A percentile compares a stretch with the other conserved stretches of the same genome.
phyloP scores from a whole-genome alignment of 2,113 vertebrate genomes.

The Microcebus griseorufus region DNA sequence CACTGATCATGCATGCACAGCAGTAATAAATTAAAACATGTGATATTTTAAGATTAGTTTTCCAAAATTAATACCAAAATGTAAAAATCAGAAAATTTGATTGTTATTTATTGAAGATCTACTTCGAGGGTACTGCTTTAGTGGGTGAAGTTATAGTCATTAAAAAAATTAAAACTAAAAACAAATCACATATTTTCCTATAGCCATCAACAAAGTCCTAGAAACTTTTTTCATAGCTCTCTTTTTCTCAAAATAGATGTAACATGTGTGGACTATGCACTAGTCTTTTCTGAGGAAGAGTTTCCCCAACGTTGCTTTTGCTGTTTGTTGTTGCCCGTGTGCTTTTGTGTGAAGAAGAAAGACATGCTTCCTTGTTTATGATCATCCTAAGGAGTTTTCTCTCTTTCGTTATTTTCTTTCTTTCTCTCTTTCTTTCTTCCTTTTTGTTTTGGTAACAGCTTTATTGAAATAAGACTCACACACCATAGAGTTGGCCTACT shows the following conservation, averaged over 20 bases:
- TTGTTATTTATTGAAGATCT: not conserved
- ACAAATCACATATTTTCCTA: not conserved
- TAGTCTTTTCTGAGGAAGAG: not conserved
- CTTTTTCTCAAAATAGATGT: not conserved
- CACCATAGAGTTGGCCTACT: not conserved
- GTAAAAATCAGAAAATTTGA: not conserved
- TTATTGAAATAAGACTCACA: not conserved
- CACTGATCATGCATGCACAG: not conserved
- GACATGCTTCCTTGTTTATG: not conserved
- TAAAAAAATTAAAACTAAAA: not conserved
- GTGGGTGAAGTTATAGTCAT: not conserved
- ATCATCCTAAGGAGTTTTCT: not conserved
- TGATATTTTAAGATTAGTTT: not conserved
- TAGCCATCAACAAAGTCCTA: not conserved
- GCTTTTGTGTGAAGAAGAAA: not conserved
- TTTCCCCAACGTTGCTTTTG: not conserved
- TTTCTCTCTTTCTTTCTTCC: not conserved
- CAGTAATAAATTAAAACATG: not conserved
- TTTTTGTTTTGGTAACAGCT: not conserved
- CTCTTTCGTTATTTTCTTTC: not conserved
- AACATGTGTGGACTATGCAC: not conserved
- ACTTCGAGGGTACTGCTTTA: not conserved
- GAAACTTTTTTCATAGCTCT: not conserved
- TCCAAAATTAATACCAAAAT: not conserved
- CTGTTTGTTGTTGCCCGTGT: too few relatives aligned